Percentiles rank a stretch among this genome's conserved stretches.
These are phyloP conservation scores for Channallabes apus DNA, from an alignment of 2,797 vertebrate species.

Conservation along the genomic window DNA sequence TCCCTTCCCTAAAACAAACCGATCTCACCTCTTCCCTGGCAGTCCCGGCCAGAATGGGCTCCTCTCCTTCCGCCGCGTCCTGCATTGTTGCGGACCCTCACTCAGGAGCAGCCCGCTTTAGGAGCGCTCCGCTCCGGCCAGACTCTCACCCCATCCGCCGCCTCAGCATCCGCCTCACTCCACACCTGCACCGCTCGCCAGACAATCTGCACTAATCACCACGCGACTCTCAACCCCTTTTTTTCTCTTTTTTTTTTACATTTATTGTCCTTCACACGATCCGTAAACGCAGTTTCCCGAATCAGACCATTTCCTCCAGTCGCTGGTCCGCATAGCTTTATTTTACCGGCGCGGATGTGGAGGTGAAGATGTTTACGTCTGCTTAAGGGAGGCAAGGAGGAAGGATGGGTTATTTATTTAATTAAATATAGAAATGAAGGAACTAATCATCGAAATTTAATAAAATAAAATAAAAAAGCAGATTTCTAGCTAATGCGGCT, in stretches of 20 bases:
- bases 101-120: conserved; percentile 61
- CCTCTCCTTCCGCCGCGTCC: conserved; percentile 78
- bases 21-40: conserved; percentile 77
- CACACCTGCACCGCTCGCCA: conserved; percentile 63
- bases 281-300: conserved; percentile 8
- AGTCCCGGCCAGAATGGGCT: conserved; percentile 76
- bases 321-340: conserved; percentile 7
- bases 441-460: background rate
- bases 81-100: conserved; percentile 73
- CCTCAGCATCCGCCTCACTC: conserved; percentile 71
- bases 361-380: conserved; percentile 42
- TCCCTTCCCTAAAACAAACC: background rate
- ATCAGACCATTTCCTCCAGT: conserved; percentile 26
- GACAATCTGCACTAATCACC: background rate
- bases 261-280: conserved; percentile 26
- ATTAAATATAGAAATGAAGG: background rate
- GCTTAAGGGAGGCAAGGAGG: background rate
- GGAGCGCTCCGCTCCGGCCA: conserved; percentile 72
- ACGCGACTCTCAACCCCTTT: background rate
- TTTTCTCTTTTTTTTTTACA: background rate
- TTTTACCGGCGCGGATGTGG: conserved; percentile 9
- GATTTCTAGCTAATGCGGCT: background rate
- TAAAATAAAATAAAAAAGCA: background rate
- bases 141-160: conserved; percentile 80
- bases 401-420: background rate